Base-by-base conservation (phyloP, 2,797 vertebrate genomes). In the Antrozous pallidus region DNA sequence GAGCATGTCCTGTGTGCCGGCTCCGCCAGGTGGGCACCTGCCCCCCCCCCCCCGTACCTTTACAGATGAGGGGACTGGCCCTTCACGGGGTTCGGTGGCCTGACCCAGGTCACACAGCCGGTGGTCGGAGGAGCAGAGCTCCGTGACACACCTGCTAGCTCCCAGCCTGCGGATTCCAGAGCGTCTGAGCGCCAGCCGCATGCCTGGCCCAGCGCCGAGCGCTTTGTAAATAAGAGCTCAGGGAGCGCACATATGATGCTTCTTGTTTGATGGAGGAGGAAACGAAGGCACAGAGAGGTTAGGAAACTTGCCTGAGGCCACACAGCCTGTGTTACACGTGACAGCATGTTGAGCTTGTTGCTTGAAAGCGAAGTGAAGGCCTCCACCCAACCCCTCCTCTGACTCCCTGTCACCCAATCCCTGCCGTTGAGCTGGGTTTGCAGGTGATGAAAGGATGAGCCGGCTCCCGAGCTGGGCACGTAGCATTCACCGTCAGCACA, bases 151-250 rank as follows among this genome's bases (percentile, higher is more conserved):
- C 13, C 20, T 14, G 16, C 33, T 31, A 28, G 40, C 28, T 40
- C 45, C 24, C n/a, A 63, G 17, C 24, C 63, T 69, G 18, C 31
- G 4, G 28, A 71, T 47, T n/a, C 49, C 24, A 58, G 22, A 26
- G 58, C 51, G n/a, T 17, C 24, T 7, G 2, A 24, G 5, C 3
- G 14, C 67, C 54, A 77, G 40, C 16, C 17, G 8, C 5, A 9
- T 0, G 4, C 12, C 7, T 31, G 31, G 24, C 26, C 70, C 1
- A 1, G n/a, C 10, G 28, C 20, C 4, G 4, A n/a, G 51, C 17
- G 17, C 40, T 70, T 42, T 9, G 9, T 40, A 8, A 31, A 11
- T 13, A 31, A 18, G 8, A 28, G 22, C 31, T 33, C 65, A 13
- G 54, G 14, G 8, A 26, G 36, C 33, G 31, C 42, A 51, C 13